Conservation (phyloP, 2,113 vertebrate species). For the Pithys albifrons region DNA sequence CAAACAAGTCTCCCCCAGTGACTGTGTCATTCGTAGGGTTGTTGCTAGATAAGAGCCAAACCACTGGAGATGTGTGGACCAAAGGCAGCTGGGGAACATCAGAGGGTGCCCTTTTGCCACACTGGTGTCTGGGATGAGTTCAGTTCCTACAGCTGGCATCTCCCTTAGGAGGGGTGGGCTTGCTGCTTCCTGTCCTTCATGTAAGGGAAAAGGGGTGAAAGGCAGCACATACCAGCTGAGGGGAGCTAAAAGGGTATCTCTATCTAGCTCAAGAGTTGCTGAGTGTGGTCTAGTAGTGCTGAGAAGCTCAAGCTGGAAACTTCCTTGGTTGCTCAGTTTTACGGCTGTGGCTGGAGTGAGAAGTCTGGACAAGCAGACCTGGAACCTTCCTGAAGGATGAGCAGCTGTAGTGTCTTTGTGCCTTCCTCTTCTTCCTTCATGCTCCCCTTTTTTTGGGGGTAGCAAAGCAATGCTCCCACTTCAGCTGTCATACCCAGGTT, state of each 20-base stretch:
- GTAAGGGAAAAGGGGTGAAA: neutral
- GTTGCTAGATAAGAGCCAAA: neutral
- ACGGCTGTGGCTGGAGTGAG: neutral
- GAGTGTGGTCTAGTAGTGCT: neutral
- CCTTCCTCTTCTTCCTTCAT: neutral
- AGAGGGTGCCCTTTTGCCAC: neutral
- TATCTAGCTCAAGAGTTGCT: neutral
- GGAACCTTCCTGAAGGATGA: neutral
- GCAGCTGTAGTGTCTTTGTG: neutral
- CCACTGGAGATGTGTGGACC: neutral
- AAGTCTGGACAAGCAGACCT: neutral
- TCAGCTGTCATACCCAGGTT: constrained; percentile 63
- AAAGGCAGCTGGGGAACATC: neutral
- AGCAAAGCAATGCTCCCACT: constrained; percentile 5
- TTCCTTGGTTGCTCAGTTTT: neutral
- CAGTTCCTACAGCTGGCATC: neutral
- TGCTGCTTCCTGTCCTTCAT: neutral
- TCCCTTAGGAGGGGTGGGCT: neutral
- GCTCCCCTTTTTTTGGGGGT: neutral
- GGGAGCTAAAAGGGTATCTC: neutral
- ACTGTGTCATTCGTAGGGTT: neutral
- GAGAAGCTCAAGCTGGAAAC: neutral
- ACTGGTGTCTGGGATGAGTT: neutral
- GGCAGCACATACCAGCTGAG: neutral
- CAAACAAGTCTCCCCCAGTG: neutral